phyloP scores from a whole-genome alignment of 2,113 vertebrate species.

The Myiopsitta monachus region DNA sequence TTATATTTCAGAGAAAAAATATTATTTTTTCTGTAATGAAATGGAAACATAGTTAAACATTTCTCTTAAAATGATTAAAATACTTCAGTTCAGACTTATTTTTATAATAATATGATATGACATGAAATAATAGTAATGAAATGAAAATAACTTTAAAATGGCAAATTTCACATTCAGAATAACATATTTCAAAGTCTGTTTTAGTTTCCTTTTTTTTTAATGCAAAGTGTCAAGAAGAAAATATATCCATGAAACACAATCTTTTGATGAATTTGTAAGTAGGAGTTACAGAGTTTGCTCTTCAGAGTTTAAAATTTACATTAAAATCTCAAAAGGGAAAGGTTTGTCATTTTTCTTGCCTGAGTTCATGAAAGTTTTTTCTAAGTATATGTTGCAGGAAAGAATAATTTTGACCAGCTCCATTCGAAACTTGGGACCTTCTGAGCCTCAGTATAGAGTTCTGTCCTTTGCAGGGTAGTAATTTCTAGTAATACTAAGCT shows the following conservation, averaged over 20 bases:
- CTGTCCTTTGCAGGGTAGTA: background rate
- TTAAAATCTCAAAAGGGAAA: background rate
- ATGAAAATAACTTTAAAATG: background rate
- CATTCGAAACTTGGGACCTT: background rate
- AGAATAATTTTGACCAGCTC: background rate
- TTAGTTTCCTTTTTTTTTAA: background rate
- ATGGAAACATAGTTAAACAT: background rate
- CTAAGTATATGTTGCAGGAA: background rate
- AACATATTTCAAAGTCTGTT: background rate
- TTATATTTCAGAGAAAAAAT: background rate
- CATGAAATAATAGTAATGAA: background rate
- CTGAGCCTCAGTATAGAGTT: background rate
- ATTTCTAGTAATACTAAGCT: background rate
- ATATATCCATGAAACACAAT: slow-evolving; percentile 17
- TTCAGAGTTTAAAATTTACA: slow-evolving; percentile 2
- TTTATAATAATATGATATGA: background rate
- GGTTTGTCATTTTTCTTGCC: background rate
- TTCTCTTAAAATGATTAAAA: background rate
- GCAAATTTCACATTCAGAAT: background rate
- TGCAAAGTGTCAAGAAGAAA: background rate
- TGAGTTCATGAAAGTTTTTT: background rate
- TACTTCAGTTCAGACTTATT: background rate
- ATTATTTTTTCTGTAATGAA: background rate
- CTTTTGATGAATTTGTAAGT: slow-evolving; percentile 53
- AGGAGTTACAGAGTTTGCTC: background rate